Evolutionary conservation across 2,797 vertebrate species (phyloP), one percentile per base, ranked within the genome.

Genomic region (Hippopotamyrus pictus): DNA sequence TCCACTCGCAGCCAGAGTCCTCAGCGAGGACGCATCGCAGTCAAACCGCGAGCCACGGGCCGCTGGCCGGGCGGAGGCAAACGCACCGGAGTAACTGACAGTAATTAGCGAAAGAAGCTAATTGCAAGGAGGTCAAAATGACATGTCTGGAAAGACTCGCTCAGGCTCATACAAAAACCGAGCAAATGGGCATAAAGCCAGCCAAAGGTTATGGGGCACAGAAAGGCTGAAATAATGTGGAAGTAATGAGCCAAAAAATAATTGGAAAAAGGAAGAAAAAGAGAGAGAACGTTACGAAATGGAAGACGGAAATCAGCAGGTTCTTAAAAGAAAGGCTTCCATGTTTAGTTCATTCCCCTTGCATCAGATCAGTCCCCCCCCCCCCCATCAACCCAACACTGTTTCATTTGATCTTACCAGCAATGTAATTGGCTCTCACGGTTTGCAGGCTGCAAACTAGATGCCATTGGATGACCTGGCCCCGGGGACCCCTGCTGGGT

Each of bases 291-390:
- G 12, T 12, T 11, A 65, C 29, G 73, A 83, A 82, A 57, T 82
- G 73, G 73, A 89, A 83, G 33, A 57, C 22, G 9, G 8, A 57
- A 59, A 83, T 12, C 53, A 54, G 22, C 12, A 57, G 14, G 51
- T 14, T 83, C 17, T n/a, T 9, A 33, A 29, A 73, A 48, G 51
- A 25, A 50, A 53, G 50, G 76, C 37, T 44, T 83, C 88, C 73
- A 41, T 83, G 33, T 46, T 88, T 62, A 89, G 44, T 19, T 65
- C 53, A 33, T 82, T 19, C 41, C 19, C 76, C 19, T 83, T 69
- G 6, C 57, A 88, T 91, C 88, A 92, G 62, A 89, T 87, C 88
- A 79, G 48, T 33, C 44, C 33, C 29, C 62, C 76, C 33, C 29
- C 86, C 41, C 22, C 33, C 82, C 69, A 9, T 17, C 86, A 87